Base-by-base conservation (phyloP, 2,797 vertebrate genomes). In the Iguana delicatissima region DNA sequence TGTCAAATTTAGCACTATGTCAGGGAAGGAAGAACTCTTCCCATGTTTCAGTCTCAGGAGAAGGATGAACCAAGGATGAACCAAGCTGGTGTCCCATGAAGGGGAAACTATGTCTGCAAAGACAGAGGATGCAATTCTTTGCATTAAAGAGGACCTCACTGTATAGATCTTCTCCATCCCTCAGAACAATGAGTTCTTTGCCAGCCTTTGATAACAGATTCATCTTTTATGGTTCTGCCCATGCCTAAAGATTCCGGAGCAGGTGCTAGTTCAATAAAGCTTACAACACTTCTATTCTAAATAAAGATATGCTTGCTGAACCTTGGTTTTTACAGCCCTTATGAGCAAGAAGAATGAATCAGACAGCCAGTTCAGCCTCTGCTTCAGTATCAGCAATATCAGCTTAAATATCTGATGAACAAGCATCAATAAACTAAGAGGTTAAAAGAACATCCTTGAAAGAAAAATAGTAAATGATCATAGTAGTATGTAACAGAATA, bases 391-490 rank as follows among this genome's bases (percentile, higher is more conserved):
- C 14, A 83, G 81, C 87, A 90, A 92, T 50, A 91, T 26, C 80
- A 88, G 12, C 52, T 82, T 93, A 93, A 92, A 90, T 85, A 89
- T 20, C 80, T 46, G 64, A 82, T 24, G 64, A 95, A 88, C 20
- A 89, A 93, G 91, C 20, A 10, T 42, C 32, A 91, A 89, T 82
- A 83, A 91, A 91, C 89, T 6, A 0, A 0, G 50, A 86, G 14
- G 4, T 90, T 84, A 91, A 5, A 94, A 77, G 80, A 80, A 72
- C 5, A 82, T 88, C 69, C 55, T 76, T 89, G 52, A 90, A 72
- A 32, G 91, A 92, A 92, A 32, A 89, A 8, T 9, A 76, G 80
- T 92, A 87, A 89, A 77, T 93, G 89, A 86, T 87, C 90, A 92
- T 85, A 77, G 46, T 67, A 69, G 84, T 0, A 0, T 42, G 1